Percentiles rank a stretch among this genome's conserved stretches.
Conservation (phyloP, 1,140 invertebrate genomes). For the Orchestia grillus region DNA sequence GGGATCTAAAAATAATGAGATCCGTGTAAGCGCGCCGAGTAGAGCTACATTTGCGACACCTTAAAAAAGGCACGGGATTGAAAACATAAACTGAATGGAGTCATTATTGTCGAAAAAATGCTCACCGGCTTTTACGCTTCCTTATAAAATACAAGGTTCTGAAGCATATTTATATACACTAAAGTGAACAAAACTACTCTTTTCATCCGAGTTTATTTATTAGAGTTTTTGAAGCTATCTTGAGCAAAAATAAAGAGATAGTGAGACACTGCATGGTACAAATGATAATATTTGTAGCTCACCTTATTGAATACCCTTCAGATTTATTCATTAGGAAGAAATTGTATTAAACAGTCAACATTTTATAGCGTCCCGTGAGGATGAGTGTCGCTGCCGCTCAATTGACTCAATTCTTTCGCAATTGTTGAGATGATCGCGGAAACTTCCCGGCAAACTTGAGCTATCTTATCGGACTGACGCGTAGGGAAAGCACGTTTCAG, state of each 20-base stretch:
- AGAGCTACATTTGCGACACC: not conserved
- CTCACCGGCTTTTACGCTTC: not conserved
- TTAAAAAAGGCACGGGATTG: not conserved
- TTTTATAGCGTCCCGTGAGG: no score
- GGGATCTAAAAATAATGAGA: not conserved
- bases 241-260: no score
- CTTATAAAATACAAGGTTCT: not conserved
- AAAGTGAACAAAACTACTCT: not conserved
- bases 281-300: no score
- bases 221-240: not conserved
- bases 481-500: not conserved
- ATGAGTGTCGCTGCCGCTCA: no score
- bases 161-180: not conserved
- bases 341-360: no score
- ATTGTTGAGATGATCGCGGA: not conserved
- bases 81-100: not conserved
- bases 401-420: no score
- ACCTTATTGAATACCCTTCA: no score
- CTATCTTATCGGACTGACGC: not conserved
- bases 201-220: not conserved
- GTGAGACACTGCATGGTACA: no score
- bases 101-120: not conserved
- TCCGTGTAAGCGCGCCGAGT: not conserved
- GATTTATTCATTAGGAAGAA: no score
- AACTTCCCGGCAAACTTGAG: not conserved